Evolutionary conservation across 2,113 vertebrate genomes (phyloP).

Genomic region (crab-eating macaque (Macaca fascicularis)): T2T-MFA8v1.1 NC_088384.1:82802501-82803000

Average conservation of each 20-base stretch:
- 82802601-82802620: background rate
- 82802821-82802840: background rate
- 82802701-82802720: background rate
- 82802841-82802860: background rate
- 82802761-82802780: background rate
- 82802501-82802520: background rate
- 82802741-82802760: background rate
- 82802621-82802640: background rate
- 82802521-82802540: background rate
- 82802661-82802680: background rate
- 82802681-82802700: background rate
- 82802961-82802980: background rate
- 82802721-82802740: background rate
- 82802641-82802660: too few relatives aligned
- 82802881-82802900: background rate
- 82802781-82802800: background rate
- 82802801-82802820: background rate
- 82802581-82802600: background rate
- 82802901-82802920: background rate
- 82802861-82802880: background rate
- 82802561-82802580: background rate
- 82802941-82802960: background rate
- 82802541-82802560: background rate
- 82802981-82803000: background rate
- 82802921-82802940: background rate